These are phyloP conservation scores for Sapayoa aenigma DNA, from an alignment of 2,113 vertebrate species.

Conservation along the genomic window DNA sequence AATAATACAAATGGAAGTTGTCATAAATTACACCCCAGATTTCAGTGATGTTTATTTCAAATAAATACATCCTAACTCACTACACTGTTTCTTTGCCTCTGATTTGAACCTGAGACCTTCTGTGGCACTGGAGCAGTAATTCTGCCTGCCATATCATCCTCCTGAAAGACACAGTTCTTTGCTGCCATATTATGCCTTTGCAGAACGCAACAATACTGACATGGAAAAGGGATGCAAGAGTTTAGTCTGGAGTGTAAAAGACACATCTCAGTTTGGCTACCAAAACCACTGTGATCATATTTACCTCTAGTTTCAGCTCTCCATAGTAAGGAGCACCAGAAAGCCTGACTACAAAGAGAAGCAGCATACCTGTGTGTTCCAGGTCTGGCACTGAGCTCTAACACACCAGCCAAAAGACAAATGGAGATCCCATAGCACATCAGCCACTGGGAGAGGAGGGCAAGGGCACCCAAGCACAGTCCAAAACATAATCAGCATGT, in stretches of 20 bases:
- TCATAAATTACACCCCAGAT: not conserved
- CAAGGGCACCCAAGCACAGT: not conserved
- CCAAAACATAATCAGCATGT: not conserved
- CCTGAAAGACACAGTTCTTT: not conserved
- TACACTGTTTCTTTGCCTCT: not conserved
- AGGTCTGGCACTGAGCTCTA: rapidly evolving
- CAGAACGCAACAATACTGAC: not conserved
- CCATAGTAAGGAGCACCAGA: not conserved
- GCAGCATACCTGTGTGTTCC: rapidly evolving
- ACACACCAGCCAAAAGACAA: not conserved
- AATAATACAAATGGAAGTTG: not conserved
- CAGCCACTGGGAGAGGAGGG: not conserved
- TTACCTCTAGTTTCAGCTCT: not conserved
- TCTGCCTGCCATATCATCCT: not conserved
- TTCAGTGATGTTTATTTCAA: not conserved
- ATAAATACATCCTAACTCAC: not conserved
- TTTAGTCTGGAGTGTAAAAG: not conserved
- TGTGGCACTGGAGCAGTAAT: not conserved
- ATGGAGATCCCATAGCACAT: not conserved
- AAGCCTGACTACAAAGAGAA: not conserved
- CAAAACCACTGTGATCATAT: not conserved
- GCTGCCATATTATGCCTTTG: not conserved
- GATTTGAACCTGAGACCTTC: not conserved
- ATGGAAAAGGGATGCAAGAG: not conserved
- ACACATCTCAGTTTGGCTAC: not conserved